Evolutionary conservation across 2,888 invertebrate genomes (phyloP), one percentile per base, ranked within the genome.

Genomic region (Cotesia congregata): DNA sequence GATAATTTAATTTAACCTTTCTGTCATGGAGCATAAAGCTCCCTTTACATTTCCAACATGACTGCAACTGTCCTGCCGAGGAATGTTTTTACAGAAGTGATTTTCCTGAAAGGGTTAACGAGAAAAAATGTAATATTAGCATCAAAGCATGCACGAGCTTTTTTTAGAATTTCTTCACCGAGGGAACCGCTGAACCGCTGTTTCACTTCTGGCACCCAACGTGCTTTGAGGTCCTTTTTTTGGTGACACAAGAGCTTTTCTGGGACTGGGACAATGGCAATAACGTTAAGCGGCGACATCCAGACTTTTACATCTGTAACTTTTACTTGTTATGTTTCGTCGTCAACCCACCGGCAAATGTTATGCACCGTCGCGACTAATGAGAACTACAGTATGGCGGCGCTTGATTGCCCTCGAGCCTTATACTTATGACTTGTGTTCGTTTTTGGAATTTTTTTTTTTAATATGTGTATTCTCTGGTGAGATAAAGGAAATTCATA

Each of bases 311-410:
- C 30, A 50, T 7, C 12, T 20, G 50, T 67, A 73, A 65, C 65
- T 73, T 67, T 50, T 73, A n/a, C 72, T n/a, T n/a, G 59, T 30
- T 30, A 30, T 30, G 30, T 73, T 73, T 65, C 65, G 41, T n/a
- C 41, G 72, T 64, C 38, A 67, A 59, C 73, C 50, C 15, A 73
- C 3, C 50, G 60, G 73, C 73, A 70, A 77, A 65, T 73, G 77
- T 73, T 73, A 77, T 73, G 69, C 73, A 68, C 69, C 30, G 38
- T 72, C 60, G 69, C 69, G 77, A 70, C 50, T 69, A 73, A 69
- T 73, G 76, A 64, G 68, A 64, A 77, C 73, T 17, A 72, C 50
- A 65, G 65, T 65, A 65, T 40, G 38, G 59, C 50, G 5, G 60
- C 50, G 39, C 60, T 20, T 38, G 30, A 41, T 67, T 40, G 15